These are phyloP conservation scores for Drosophila lacertosa DNA, from an alignment of 1,140 invertebrate species.

Conservation along the genomic window DNA sequence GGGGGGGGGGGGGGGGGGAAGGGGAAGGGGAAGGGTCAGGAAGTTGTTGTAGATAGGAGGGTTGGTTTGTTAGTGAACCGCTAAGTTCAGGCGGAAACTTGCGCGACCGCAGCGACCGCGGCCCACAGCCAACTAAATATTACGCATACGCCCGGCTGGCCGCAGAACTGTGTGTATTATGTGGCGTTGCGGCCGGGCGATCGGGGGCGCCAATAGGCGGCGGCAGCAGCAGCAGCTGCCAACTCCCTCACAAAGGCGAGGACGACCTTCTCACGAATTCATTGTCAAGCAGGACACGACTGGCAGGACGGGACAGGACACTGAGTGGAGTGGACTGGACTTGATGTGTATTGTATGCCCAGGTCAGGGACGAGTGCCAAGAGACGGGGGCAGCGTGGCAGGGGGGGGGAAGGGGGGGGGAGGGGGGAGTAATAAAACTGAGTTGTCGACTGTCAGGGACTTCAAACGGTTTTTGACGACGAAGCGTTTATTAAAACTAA, in stretches of 20 bases:
- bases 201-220: not conserved
- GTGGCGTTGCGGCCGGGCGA: slow-evolving; percentile 25
- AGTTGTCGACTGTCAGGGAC: slow-evolving; percentile 34
- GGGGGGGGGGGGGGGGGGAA: no score
- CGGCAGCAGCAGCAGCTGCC: slow-evolving; percentile 43
- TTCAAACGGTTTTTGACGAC: slow-evolving; percentile 36
- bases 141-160: slow-evolving; percentile 51
- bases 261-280: slow-evolving; percentile 45
- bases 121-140: slow-evolving; percentile 47
- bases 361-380: not conserved
- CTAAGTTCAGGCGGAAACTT: slow-evolving; percentile 46
- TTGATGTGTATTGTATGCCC: slow-evolving; percentile 1
- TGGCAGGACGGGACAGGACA: not conserved
- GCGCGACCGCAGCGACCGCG: slow-evolving; percentile 45
- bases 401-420: not conserved
- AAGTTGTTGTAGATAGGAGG: not conserved
- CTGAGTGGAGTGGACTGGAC: not conserved
- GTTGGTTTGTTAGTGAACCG: slow-evolving; percentile 47
- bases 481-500: slow-evolving; percentile 60
- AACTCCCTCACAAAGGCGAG: slow-evolving; percentile 37
- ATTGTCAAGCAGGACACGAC: slow-evolving; percentile 36
- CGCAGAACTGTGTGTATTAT: slow-evolving; percentile 50
- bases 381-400: not conserved
- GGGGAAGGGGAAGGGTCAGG: not conserved
- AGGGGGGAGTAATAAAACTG: slow-evolving; percentile 11